Conservation (phyloP, 2,888 invertebrate species). For the Cistogaster globosa region DNA sequence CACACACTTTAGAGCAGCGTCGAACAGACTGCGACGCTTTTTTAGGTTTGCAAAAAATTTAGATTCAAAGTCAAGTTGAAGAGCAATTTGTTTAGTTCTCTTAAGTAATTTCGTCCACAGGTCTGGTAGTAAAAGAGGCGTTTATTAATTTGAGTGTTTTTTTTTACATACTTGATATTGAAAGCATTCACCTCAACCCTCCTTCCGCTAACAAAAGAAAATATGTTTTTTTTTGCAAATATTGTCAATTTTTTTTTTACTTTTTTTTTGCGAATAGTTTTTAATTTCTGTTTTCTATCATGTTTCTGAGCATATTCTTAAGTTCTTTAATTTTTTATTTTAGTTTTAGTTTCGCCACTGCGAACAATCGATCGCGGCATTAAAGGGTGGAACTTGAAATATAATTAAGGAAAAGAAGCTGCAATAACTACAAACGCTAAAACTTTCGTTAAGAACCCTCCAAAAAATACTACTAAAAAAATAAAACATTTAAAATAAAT, state of each 20-base stretch:
- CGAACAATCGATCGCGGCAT: constrained; percentile 66
- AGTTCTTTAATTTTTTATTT: constrained; percentile 71
- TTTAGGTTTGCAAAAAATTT: constrained; percentile 44
- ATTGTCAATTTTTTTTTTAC: constrained; percentile 51
- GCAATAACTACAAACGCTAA: not conserved
- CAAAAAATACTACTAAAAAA: constrained; percentile 1
- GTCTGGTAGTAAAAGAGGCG: constrained; percentile 47
- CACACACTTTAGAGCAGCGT: not conserved
- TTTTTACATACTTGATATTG: constrained; percentile 24
- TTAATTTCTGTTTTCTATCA: constrained; percentile 66
- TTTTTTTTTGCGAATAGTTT: constrained; percentile 61
- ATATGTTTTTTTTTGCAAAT: constrained; percentile 65
- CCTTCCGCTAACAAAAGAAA: constrained; percentile 51
- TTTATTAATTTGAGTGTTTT: constrained; percentile 63
- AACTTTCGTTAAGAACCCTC: not conserved
- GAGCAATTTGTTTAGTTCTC: constrained; percentile 60
- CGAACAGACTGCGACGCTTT: constrained; percentile 8
- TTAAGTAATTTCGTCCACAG: constrained; percentile 16
- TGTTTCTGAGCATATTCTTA: constrained; percentile 69
- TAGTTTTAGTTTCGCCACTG: constrained; percentile 71
- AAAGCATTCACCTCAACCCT: not conserved
- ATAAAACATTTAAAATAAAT: constrained; percentile 24
- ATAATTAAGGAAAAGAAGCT: not conserved
- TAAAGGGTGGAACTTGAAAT: constrained; percentile 18
- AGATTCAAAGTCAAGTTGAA: constrained; percentile 73